Conservation (phyloP, 2,113 vertebrate genomes). For the Corydoras maculifer region DNA sequence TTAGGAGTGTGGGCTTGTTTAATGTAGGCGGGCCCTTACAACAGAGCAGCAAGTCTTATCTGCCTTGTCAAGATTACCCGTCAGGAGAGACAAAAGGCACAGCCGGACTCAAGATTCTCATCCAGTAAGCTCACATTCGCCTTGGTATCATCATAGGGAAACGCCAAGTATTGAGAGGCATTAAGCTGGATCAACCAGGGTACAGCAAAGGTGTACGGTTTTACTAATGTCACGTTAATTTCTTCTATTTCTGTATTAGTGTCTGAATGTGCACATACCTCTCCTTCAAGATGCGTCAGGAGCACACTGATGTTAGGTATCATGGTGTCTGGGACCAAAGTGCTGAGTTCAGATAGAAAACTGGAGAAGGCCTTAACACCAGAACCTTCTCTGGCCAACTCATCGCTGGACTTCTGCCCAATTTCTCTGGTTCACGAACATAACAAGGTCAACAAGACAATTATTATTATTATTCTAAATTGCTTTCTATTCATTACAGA, state of each 20-base stretch:
- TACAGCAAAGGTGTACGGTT: too few relatives aligned
- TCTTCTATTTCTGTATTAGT: too few relatives aligned
- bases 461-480: too few relatives aligned
- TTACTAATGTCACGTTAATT: too few relatives aligned
- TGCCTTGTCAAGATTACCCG: conserved; percentile 44
- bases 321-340: conserved; percentile 72
- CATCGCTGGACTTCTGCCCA: conserved; percentile 81
- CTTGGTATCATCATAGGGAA: conserved; percentile 47
- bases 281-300: conserved; percentile 81
- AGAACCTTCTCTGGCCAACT: conserved; percentile 73
- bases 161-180: too few relatives aligned
- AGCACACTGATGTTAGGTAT: conserved; percentile 85
- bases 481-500: too few relatives aligned
- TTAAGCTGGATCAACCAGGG: too few relatives aligned
- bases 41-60: conserved; percentile 35
- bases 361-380: conserved; percentile 76
- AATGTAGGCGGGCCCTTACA: conserved; percentile 47
- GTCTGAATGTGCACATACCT: conserved; percentile 61
- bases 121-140: conserved; percentile 42
- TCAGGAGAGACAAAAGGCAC: conserved; percentile 12
- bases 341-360: conserved; percentile 80
- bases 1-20: conserved; percentile 1
- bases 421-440: conserved; percentile 73
- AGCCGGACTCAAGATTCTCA: conserved; percentile 21
- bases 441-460: background rate